Evolutionary conservation across 2,797 vertebrate species (phyloP).

Genomic region (Schizopygopsis malacanthus): DNA sequence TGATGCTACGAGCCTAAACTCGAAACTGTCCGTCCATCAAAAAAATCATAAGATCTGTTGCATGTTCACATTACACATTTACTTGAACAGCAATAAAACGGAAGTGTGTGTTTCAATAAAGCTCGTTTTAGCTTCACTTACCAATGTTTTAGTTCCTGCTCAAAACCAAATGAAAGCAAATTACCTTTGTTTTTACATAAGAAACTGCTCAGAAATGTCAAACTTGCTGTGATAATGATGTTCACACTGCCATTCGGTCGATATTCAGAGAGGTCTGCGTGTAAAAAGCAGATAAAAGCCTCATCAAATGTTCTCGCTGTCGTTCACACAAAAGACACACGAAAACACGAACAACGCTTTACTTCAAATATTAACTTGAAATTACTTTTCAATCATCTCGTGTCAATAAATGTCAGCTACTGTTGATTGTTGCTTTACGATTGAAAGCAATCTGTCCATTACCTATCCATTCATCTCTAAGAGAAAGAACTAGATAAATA

Average conservation of each 20-base stretch:
- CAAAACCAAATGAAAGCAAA: not conserved
- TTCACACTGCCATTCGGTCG: not conserved
- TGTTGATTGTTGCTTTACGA: not conserved
- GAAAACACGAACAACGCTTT: not conserved
- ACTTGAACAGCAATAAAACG: slow-evolving; percentile 6
- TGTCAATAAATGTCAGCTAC: slow-evolving; percentile 18
- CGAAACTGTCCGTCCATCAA: not conserved
- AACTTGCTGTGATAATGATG: not conserved
- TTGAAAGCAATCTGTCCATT: slow-evolving; percentile 3
- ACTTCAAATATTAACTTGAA: not conserved
- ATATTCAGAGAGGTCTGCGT: not conserved
- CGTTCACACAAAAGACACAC: not conserved
- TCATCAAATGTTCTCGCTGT: not conserved
- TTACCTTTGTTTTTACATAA: not conserved
- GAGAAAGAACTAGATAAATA: slow-evolving; percentile 26
- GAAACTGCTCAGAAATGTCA: not conserved
- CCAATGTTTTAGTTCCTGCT: not conserved
- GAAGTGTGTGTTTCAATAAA: not conserved
- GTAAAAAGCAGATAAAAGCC: not conserved
- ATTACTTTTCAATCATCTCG: not conserved
- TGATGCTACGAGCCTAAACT: slow-evolving; percentile 1
- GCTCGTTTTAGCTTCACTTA: not conserved
- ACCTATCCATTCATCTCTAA: slow-evolving; percentile 20
- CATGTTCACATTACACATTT: slow-evolving; percentile 16
- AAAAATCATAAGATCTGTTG: slow-evolving; percentile 15